Evolutionary conservation across 2,113 vertebrate genomes (phyloP), one percentile per base, ranked within the genome.

Genomic region (Gasterosteus nipponicus): DNA sequence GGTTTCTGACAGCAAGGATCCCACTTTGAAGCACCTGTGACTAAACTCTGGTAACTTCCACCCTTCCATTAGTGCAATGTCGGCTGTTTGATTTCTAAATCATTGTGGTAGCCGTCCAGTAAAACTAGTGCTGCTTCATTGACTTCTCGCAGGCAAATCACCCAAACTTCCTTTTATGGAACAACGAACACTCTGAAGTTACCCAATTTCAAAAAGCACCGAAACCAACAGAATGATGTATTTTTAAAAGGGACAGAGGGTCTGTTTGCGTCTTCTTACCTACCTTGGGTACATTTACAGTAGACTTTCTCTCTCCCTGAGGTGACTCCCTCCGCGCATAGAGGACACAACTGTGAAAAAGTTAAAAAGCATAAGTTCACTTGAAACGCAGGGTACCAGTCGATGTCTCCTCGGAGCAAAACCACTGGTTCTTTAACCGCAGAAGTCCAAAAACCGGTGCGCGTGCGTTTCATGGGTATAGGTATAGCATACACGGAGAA

Each of bases 131-230:
- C 0, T 2, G 71, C 70, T 80, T 70, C 2, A 63, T 71, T 64
- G 72, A 71, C 78, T 69, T 83, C 62, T 86, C 65, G 66, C 4
- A 67, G 10, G 19, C 42, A 69, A 66, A 62, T 5, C 2, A 44
- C 10, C 3, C 54, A 83, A 75, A 88, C 87, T 90, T 88, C 87
- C 86, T 74, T 84, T 86, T 81, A 57, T 77, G 39, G 19, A 57
- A 69, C 56, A 42, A 42, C 10, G 5, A 46, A 4, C 12, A 57
- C 33, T 69, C n/a, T 42, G 35, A 54, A 69, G 22, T 81, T 78
- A 44, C 78, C 41, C 58, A 73, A 64, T 54, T 61, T 29, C 57
- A 4, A 57, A 0, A 67, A 18, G 57, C 29, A 15, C 38, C 22
- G 2, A 62, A 64, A 14, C 19, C 2, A 14, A 9, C 41, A n/a